These are phyloP conservation scores for Dermochelys coriacea DNA, from an alignment of 2,797 vertebrate genomes.

Conservation along the genomic window DNA sequence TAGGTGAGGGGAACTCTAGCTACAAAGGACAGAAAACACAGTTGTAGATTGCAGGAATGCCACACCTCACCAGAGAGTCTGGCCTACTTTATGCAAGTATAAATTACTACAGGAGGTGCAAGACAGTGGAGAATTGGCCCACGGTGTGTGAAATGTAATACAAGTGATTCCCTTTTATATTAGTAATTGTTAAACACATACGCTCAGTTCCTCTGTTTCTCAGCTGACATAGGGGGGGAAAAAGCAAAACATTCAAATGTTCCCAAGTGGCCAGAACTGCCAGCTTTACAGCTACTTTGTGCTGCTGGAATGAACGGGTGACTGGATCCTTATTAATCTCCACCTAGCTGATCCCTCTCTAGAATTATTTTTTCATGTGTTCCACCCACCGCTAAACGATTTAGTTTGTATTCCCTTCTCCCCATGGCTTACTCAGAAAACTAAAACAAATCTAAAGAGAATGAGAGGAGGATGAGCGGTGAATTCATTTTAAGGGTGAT, in stretches of 20 bases:
- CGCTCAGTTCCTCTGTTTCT: background rate
- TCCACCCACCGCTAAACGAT: background rate
- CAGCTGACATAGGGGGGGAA: background rate
- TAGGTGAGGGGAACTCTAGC: background rate
- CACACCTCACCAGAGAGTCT: background rate
- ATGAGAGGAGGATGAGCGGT: background rate
- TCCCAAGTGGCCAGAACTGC: conserved; percentile 18
- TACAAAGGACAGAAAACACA: background rate
- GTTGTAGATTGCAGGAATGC: background rate
- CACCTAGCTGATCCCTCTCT: background rate
- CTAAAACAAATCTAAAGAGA: background rate
- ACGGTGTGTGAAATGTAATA: background rate
- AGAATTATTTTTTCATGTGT: background rate
- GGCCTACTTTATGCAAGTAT: background rate
- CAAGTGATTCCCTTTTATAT: background rate
- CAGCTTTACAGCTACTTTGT: background rate
- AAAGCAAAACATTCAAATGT: background rate
- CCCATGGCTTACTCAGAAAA: background rate
- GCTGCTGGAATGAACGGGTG: background rate
- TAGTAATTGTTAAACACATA: background rate
- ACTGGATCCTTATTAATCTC: background rate
- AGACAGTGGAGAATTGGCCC: background rate
- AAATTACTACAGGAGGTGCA: rapidly evolving
- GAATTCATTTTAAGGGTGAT: background rate
- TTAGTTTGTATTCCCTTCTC: background rate